phyloP scores from a whole-genome alignment of 1,140 invertebrate species.

The Caenorhabditis brenneri region DNA sequence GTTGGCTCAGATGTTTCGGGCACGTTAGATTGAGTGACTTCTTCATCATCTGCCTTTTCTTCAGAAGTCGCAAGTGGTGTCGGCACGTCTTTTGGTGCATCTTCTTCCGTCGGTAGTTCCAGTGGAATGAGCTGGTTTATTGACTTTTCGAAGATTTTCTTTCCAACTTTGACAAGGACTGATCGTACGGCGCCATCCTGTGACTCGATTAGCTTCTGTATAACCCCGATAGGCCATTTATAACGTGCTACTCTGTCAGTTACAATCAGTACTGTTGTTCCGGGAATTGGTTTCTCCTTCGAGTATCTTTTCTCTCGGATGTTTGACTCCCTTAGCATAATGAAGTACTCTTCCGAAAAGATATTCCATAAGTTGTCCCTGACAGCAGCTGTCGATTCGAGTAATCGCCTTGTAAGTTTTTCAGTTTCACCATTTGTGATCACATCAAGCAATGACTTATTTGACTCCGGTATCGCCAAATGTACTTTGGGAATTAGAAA shows the following conservation, averaged over 20 bases:
- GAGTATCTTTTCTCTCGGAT: not conserved
- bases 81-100: not conserved
- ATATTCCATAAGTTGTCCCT: not conserved
- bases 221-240: not conserved
- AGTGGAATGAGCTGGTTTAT: not conserved
- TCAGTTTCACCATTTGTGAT: not conserved
- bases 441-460: not conserved
- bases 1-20: not conserved
- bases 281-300: not conserved
- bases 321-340: not conserved
- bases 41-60: not conserved
- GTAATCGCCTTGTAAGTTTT: not conserved
- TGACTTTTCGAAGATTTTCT: not conserved
- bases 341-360: not conserved
- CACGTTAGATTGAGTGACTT: not conserved
- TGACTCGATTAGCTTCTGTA: not conserved
- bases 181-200: not conserved
- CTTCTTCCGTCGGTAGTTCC: not conserved
- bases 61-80: not conserved
- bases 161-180: not conserved
- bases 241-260: not conserved
- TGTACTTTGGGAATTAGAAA: not conserved
- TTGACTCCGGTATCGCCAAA: not conserved
- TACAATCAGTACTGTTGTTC: not conserved
- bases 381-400: not conserved